These are phyloP conservation scores for Mustela lutreola DNA, from an alignment of 2,113 vertebrate genomes.

Conservation along the genomic window DNA sequence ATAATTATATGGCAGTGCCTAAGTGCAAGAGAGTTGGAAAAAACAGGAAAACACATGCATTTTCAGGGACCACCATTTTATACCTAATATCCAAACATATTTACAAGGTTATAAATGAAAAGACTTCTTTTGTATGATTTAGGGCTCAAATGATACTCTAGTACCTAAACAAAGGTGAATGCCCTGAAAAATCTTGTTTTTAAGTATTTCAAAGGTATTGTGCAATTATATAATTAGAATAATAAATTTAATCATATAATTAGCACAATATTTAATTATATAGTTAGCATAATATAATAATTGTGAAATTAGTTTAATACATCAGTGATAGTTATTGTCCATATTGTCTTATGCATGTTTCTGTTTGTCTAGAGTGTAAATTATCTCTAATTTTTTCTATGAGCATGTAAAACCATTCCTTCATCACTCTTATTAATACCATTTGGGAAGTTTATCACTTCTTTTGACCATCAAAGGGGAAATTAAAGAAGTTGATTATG, in stretches of 20 bases:
- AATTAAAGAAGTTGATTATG: constrained; percentile 14
- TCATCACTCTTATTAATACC: background rate
- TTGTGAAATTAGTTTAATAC: constrained; percentile 60
- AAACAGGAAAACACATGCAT: background rate
- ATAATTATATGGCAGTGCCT: background rate
- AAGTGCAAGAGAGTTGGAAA: background rate
- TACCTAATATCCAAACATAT: background rate
- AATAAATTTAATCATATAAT: constrained; percentile 68
- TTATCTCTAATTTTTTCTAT: background rate
- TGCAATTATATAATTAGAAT: constrained; percentile 65
- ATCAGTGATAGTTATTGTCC: background rate
- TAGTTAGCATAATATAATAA: constrained; percentile 56
- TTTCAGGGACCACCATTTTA: background rate
- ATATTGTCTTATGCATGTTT: background rate
- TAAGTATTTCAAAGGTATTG: constrained; percentile 41
- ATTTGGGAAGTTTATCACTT: background rate
- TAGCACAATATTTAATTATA: constrained; percentile 62
- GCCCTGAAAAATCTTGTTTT: background rate
- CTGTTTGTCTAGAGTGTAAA: background rate
- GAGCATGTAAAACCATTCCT: background rate
- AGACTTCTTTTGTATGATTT: background rate
- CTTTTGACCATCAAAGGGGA: background rate
- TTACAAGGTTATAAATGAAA: constrained; percentile 19
- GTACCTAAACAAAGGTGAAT: background rate
- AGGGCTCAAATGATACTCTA: constrained; percentile 18